A percentile compares a stretch with the other conserved stretches of the same genome.
phyloP scores from a whole-genome alignment of 2,888 invertebrate genomes.

The Caenorhabditis macrosperma region DNA sequence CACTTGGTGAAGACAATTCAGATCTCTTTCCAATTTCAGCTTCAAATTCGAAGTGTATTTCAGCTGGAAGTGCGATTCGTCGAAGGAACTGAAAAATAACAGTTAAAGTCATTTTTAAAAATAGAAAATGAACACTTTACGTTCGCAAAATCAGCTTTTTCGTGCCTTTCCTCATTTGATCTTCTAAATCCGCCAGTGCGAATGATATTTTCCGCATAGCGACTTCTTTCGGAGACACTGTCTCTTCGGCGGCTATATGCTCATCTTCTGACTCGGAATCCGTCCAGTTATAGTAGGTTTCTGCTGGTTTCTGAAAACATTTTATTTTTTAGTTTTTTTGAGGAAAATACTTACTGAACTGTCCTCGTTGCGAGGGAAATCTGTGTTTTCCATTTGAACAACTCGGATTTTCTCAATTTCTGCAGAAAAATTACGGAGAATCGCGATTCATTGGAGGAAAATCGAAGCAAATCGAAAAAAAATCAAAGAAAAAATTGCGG shows the following conservation, averaged over 20 bases:
- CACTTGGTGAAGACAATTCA: conserved; percentile 61
- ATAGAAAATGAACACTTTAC: not conserved
- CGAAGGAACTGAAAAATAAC: conserved; percentile 46
- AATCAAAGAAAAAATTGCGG: not conserved
- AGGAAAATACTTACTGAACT: too few species aligned
- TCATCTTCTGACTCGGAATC: conserved; percentile 30
- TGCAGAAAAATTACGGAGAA: too few species aligned
- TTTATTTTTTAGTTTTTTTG: not conserved
- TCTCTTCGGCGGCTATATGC: not conserved
- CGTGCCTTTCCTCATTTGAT: conserved; percentile 17
- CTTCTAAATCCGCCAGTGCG: conserved; percentile 27
- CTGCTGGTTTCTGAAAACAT: conserved; percentile 1
- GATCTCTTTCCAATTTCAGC: conserved; percentile 57
- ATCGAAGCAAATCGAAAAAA: not conserved
- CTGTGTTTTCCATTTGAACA: too few species aligned
- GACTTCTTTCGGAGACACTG: conserved; percentile 20
- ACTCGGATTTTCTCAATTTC: too few species aligned
- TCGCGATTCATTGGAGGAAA: not conserved
- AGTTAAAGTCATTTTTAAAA: not conserved
- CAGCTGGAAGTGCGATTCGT: conserved; percentile 27
- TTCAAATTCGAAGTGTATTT: conserved; percentile 3
- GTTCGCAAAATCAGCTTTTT: conserved; percentile 28
- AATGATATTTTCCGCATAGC: conserved; percentile 49
- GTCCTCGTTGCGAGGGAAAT: too few species aligned
- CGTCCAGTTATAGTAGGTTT: not conserved